Evolutionary conservation across 2,113 vertebrate genomes (phyloP), one percentile per base, ranked within the genome.

Genomic region (Catagonus wagneri): DNA sequence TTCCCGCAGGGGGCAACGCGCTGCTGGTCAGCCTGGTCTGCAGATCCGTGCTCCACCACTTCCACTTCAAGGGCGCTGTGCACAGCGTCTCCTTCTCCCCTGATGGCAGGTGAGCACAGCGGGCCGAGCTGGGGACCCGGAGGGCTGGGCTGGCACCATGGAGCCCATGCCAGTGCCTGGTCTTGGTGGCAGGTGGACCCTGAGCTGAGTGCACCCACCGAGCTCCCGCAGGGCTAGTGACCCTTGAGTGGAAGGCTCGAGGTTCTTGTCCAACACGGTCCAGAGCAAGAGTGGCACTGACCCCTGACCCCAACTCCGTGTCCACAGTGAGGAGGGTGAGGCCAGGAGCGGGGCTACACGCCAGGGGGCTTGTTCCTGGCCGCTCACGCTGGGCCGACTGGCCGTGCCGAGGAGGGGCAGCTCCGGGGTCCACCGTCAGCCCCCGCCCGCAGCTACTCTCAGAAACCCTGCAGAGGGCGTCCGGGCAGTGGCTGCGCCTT

Each of bases 1-100:
- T 80, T 94, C 2, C 97, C 97, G 19, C 98, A 99, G 99, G 99
- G 83, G 99, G 99, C 1, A 98, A 98, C 0, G 99, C 99, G 0
- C 78, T 99, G 93, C 98, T 99, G 94, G 98, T 99, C 96, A 99
- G 99, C 90, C 98, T 99, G 96, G 90, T 99, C 25, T 99, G 99
- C 50, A 98, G 99, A 81, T 99, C 99, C 1, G 98, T 99, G 80
- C 99, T 99, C n/a, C 99, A 99, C 98, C 98, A 97, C 22, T 99
- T 99, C 96, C 98, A 99, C 98, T 99, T 99, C 93, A 99, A 99
- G 98, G 99, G 99, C 85, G 99, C 99, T 0, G 99, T 99, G 93
- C 99, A 98, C 96, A 99, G 99, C 56, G 93, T 99, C 96, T 98
- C 98, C 95, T 99, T 99, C 98, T 99, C 99, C 5, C 99, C 99